Base-by-base conservation (phyloP, 2,797 vertebrate species). In the Tolypeutes matacus region DNA sequence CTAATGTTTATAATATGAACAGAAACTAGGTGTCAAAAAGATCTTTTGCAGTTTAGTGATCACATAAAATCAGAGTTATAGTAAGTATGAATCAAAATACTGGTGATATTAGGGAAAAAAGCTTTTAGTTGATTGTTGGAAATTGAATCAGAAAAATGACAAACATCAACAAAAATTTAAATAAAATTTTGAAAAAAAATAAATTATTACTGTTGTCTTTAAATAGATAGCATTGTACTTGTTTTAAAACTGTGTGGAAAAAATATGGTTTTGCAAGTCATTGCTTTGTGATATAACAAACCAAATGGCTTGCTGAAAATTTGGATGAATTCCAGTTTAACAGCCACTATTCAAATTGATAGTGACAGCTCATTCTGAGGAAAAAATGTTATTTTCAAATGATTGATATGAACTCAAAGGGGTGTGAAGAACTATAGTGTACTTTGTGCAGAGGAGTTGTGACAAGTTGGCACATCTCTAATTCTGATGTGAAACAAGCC, bases 361-460 rank as follows among this genome's bases (percentile, higher is more conserved):
- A 98, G 97, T 98, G 98, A 98, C 98, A 98, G 98, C 97, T 98
- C 97, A 97, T 97, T 98, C 97, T 96, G 95, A 94, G 86, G 91
- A 97, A 98, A 96, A 97, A 96, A 97, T n/a, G 97, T 98, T 98
- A 97, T 98, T 98, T 98, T 98, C 97, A 95, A 97, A 95, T 98
- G 98, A 98, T 96, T 98, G 98, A 98, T 98, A 98, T 95, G 97
- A 98, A 98, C 97, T 98, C 98, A 98, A 98, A 98, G 94, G 96
- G 91, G 96, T 98, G 98, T 98, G 98, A 98, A 98, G 97, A 98
- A 97, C 96, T 93, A 87, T 75, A 95, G 93, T 95, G 96, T 95
- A 97, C 97, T 95, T 96, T 94, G 76, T 97, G 97, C 95, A 97
- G 67, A 91, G 94, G 92, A 97, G 84, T 96, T 97, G 95, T 97